Base-by-base conservation (phyloP, 2,888 invertebrate genomes). In the Leucoma salicis region DNA sequence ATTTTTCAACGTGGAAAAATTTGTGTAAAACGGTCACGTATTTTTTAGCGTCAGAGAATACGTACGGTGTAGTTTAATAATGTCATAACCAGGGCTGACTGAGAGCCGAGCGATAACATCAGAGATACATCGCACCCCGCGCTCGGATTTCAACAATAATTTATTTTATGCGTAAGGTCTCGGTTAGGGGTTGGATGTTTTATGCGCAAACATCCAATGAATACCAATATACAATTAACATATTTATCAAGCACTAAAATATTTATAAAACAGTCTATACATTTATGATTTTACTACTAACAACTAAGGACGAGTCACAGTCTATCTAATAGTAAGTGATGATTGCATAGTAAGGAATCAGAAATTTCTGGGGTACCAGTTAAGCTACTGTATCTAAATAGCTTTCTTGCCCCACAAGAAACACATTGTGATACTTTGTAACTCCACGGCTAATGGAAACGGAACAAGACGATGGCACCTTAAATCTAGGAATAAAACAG, bases 1-100 rank as follows among this genome's bases (percentile, higher is more conserved):
- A 80, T 80, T 80, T 85, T 86, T 84, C 78, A 82, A 71, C 78
- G 63, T 57, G 66, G 69, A 72, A 78, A 76, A 79, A 82, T n/a
- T 83, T 78, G 69, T 74, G 79, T 69, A 87, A 82, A 78, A 69
- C 77, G 78, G 78, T 88, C 88, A 87, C 88, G 87, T 88, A 85
- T 81, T 85, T 85, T 84, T 84, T 81, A 80, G 75, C 77, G 76
- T 72, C 77, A 72, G 72, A 66, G 66, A 62, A 70, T 70, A 59
- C 63, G 65, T 63, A 65, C 67, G 56, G 63, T 80, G 76, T 79
- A 81, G 80, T 84, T 86, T 84, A 79, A 82, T 82, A 83, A 86
- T 80, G 82, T 82, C 83, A 83, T 85, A 85, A 85, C 82, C 83
- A 70, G 71, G 68, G 68, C 57, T 56, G 68, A 61, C 59, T 55